These are phyloP conservation scores for Paralvinella palmiformis DNA, from an alignment of 1,140 invertebrate genomes.

Conservation along the genomic window DNA sequence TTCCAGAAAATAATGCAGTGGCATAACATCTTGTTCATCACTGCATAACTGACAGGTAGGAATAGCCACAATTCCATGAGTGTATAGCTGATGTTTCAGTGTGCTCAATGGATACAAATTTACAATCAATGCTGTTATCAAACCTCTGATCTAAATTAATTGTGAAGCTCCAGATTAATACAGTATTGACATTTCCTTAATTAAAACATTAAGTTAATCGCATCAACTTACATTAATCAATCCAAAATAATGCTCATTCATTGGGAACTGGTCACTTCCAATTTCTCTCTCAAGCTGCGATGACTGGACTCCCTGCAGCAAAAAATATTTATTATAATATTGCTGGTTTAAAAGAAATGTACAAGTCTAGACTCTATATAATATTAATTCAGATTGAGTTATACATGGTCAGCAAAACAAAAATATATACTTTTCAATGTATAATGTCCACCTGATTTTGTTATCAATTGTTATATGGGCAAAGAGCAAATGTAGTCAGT, in stretches of 20 bases:
- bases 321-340: conserved; percentile 15
- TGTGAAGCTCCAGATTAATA: background rate
- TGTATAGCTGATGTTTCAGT: background rate
- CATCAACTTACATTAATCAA: conserved; percentile 84
- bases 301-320: conserved; percentile 81
- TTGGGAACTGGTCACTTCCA: conserved; percentile 91
- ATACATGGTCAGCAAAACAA: too few relatives aligned
- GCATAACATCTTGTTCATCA: too few relatives aligned
- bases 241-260: conserved; percentile 98
- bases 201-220: conserved; percentile 12
- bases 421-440: too few relatives aligned
- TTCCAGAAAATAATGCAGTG: too few relatives aligned
- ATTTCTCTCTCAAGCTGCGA: conserved; percentile 97
- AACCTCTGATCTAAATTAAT: background rate
- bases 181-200: background rate
- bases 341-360: too few relatives aligned
- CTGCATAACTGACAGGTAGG: too few relatives aligned
- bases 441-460: too few relatives aligned
- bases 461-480: too few relatives aligned
- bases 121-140: background rate
- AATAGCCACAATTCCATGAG: too few relatives aligned
- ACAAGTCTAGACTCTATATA: too few relatives aligned
- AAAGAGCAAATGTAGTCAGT: too few relatives aligned
- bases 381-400: too few relatives aligned
- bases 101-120: background rate